Evolutionary conservation across 2,888 invertebrate genomes (phyloP).

Genomic region (Parapristionchus giblindavisi): DNA sequence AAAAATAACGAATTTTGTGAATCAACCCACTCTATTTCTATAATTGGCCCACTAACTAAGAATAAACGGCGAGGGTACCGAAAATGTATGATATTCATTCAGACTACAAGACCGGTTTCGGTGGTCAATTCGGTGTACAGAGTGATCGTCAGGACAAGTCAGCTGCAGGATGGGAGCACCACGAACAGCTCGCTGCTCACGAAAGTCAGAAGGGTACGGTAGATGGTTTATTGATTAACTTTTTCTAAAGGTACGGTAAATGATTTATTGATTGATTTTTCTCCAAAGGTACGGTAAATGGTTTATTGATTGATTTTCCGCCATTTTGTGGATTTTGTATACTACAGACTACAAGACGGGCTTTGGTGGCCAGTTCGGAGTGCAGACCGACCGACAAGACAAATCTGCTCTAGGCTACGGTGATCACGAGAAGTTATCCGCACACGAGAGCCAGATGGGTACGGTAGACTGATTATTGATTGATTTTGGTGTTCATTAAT

Average conservation of each 20-base stretch:
- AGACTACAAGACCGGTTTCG: slow-evolving; percentile 69
- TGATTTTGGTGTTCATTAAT: neutral
- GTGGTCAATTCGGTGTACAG: slow-evolving; percentile 54
- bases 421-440: slow-evolving; percentile 32
- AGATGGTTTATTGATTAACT: neutral
- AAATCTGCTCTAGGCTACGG: slow-evolving; percentile 33
- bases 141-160: slow-evolving; percentile 33
- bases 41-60: no score
- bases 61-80: no score
- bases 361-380: slow-evolving; percentile 60
- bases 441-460: slow-evolving; percentile 39
- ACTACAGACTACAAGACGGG: slow-evolving; percentile 70
- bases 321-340: neutral
- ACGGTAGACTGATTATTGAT: neutral
- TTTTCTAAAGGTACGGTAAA: no score
- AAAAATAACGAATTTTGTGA: no score
- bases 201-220: slow-evolving; percentile 39
- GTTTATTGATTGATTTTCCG: neutral
- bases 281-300: no score
- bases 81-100: slow-evolving; percentile 67
- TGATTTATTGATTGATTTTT: neutral
- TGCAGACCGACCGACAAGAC: slow-evolving; percentile 37
- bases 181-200: slow-evolving; percentile 20
- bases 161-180: slow-evolving; percentile 35
- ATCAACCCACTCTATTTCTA: no score